Conservation (phyloP, 1,140 invertebrate species). For the Leucophenga varia region DNA sequence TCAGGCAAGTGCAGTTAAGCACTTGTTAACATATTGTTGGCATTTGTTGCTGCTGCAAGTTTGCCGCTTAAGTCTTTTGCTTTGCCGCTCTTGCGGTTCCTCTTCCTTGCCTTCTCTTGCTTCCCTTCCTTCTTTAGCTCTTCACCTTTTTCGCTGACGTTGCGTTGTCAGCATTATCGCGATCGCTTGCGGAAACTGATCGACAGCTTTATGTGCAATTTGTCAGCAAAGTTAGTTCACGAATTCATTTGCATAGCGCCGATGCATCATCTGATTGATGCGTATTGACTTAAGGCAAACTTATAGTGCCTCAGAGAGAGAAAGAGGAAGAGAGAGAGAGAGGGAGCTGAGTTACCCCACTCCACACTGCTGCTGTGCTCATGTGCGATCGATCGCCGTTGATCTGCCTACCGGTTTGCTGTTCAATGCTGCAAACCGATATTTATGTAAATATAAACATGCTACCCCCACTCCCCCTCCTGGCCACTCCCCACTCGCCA, state of each 20-base stretch:
- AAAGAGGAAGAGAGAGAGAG: too few species aligned
- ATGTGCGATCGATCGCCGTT: slow-evolving; percentile 18
- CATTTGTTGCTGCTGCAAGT: slow-evolving; percentile 34
- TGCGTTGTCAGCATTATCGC: slow-evolving; percentile 49
- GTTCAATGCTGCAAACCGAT: slow-evolving; percentile 14
- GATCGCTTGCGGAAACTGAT: slow-evolving; percentile 38
- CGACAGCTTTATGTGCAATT: slow-evolving; percentile 54
- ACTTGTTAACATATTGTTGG: slow-evolving; percentile 54
- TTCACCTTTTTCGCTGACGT: slow-evolving; percentile 51
- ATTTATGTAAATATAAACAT: too few species aligned
- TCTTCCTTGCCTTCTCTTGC: too few species aligned
- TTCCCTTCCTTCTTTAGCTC: too few species aligned
- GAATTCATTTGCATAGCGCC: slow-evolving; percentile 50
- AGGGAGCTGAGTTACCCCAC: too few species aligned
- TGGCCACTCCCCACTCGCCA: too few species aligned
- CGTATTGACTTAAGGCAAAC: slow-evolving; percentile 28
- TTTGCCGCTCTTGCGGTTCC: slow-evolving; percentile 13
- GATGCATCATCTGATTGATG: slow-evolving; percentile 46
- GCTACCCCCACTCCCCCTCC: too few species aligned
- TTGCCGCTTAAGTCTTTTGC: slow-evolving; percentile 44
- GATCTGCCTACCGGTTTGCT: slow-evolving; percentile 41
- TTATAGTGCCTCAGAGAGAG: too few species aligned
- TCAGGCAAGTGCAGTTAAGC: slow-evolving; percentile 38
- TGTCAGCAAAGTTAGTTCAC: slow-evolving; percentile 49
- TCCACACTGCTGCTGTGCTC: slow-evolving; percentile 26